Evolutionary conservation across 2,888 invertebrate genomes (phyloP).

Genomic region (Mythimna vitellina): DNA sequence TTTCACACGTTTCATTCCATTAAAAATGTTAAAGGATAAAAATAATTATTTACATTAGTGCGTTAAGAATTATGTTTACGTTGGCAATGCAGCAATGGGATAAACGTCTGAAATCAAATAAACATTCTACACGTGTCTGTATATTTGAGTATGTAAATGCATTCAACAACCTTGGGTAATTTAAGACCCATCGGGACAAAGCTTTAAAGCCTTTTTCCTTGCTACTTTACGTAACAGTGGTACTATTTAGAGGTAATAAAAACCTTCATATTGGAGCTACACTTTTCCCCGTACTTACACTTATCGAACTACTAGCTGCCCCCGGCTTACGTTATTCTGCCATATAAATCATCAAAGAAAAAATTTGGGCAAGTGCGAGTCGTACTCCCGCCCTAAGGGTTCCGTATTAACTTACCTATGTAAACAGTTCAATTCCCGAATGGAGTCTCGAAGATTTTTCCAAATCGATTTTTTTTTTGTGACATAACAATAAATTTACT

Average conservation of each 20-base stretch:
- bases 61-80: neutral
- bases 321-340: no score
- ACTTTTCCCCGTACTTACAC: conserved; percentile 22
- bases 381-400: no score
- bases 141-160: conserved; percentile 49
- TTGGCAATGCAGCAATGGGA: neutral
- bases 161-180: conserved; percentile 36
- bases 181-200: conserved; percentile 29
- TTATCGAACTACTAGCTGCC: conserved; percentile 6
- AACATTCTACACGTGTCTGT: conserved; percentile 12
- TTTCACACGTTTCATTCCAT: no score
- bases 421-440: no score
- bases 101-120: conserved; percentile 16
- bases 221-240: conserved; percentile 40
- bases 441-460: no score
- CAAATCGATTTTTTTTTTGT: no score
- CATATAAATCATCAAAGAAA: no score
- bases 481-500: no score
- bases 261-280: conserved; percentile 33
- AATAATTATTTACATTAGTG: neutral
- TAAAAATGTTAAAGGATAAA: neutral
- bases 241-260: conserved; percentile 43
- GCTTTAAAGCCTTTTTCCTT: conserved; percentile 44
- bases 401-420: no score
- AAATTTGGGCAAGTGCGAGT: no score